Conservation (phyloP, 2,797 vertebrate genomes). For the Karalla daura region DNA sequence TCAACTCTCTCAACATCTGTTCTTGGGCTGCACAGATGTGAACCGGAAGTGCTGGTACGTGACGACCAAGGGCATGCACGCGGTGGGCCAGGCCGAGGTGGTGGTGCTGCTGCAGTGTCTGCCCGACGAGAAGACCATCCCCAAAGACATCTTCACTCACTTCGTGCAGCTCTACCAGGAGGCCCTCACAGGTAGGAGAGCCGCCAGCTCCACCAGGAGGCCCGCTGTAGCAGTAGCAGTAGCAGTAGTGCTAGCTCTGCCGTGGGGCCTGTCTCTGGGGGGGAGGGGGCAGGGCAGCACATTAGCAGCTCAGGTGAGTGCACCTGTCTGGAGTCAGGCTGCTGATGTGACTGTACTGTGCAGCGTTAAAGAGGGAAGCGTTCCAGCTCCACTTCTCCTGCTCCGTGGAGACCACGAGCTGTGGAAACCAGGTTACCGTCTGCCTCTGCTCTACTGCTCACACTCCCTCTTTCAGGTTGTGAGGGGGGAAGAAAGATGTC, state of each 20-base stretch:
- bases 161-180: conserved; percentile 98
- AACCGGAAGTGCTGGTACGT: conserved; percentile 99
- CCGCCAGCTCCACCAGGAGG: conserved; percentile 13
- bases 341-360: too few relatives aligned
- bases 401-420: conserved; percentile 25
- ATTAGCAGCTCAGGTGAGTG: conserved; percentile 37
- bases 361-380: conserved; percentile 34
- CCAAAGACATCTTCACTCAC: conserved; percentile 96
- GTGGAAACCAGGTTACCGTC: conserved; percentile 49
- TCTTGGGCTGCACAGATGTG: conserved; percentile 85
- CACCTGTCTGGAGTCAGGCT: conserved; percentile 19
- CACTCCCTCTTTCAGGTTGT: conserved; percentile 4
- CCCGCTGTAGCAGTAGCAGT: conserved; percentile 13
- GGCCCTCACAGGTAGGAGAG: conserved; percentile 90
- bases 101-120: conserved; percentile 95
- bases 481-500: too few relatives aligned
- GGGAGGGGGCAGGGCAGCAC: conserved; percentile 1
- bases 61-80: conserved; percentile 98
- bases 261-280: conserved; percentile 2
- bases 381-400: conserved; percentile 39
- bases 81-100: conserved; percentile 95
- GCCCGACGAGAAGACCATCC: conserved; percentile 96
- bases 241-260: too few relatives aligned
- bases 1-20: too few relatives aligned
- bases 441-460: conserved; percentile 1